Percentiles rank a stretch among this genome's conserved stretches.
Conservation (phyloP, 2,113 vertebrate genomes). For the Nematolebias whitei region DNA sequence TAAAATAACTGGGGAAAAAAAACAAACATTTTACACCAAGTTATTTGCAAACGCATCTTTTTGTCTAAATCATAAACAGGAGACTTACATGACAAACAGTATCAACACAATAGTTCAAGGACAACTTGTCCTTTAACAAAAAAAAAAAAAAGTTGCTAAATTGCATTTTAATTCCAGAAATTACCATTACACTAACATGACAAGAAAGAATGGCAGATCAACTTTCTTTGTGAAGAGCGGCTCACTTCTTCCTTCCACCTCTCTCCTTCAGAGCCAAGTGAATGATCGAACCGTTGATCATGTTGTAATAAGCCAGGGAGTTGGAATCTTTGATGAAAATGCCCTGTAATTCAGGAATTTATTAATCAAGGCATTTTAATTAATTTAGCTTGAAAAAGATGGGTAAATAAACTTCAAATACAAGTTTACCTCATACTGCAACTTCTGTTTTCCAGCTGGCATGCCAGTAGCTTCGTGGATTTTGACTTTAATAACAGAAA, state of each 20-base stretch:
- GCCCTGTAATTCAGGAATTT: slow-evolving; percentile 79
- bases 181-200: slow-evolving; percentile 17
- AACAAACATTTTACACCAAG: slow-evolving; percentile 2
- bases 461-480: slow-evolving; percentile 98
- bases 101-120: not conserved
- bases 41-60: not conserved
- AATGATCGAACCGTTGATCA: slow-evolving; percentile 92
- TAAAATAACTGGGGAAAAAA: slow-evolving; percentile 13
- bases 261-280: slow-evolving; percentile 98
- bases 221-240: not conserved
- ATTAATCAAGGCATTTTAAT: not conserved
- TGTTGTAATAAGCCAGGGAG: slow-evolving; percentile 98
- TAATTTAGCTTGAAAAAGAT: not conserved
- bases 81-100: not conserved
- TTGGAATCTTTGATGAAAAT: slow-evolving; percentile 99
- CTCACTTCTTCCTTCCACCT: slow-evolving; percentile 96
- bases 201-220: slow-evolving; percentile 8
- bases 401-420: not conserved
- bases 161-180: slow-evolving; percentile 2
- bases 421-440: slow-evolving; percentile 92
- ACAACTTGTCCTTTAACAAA: not conserved
- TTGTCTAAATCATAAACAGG: not conserved
- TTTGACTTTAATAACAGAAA: slow-evolving; percentile 99
- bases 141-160: slow-evolving; percentile 10
- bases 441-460: slow-evolving; percentile 97